Percentiles rank a stretch among this genome's conserved stretches.
Evolutionary conservation across 2,113 vertebrate genomes (phyloP).

Genomic region (Rhabdomys dilectus): DNA sequence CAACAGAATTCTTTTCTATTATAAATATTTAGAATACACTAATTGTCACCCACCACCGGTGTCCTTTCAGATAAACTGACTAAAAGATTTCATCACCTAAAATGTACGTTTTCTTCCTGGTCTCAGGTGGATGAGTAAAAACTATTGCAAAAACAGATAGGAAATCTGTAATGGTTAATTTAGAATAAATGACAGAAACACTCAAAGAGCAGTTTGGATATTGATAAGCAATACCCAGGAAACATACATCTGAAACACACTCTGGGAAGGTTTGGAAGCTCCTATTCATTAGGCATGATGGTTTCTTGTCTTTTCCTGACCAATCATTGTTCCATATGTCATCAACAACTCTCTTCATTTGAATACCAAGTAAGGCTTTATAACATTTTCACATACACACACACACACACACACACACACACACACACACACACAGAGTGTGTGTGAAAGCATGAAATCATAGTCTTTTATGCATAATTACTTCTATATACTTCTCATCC

Average conservation of each 20-base stretch:
- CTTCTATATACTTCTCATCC: not conserved
- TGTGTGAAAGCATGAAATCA: not conserved
- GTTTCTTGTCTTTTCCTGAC: not conserved
- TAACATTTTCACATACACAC: not conserved
- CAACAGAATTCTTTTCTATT: not conserved
- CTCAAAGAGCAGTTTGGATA: not conserved
- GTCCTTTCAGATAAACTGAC: not conserved
- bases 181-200: not conserved
- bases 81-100: conserved; percentile 13
- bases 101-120: not conserved
- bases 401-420: no score
- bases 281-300: accelerated
- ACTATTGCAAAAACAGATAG: not conserved
- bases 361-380: not conserved
- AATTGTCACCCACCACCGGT: not conserved
- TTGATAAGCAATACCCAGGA: no score
- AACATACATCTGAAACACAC: not conserved
- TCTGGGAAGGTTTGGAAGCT: not conserved
- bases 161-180: not conserved
- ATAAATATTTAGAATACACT: not conserved
- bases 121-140: not conserved
- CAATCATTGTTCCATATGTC: not conserved
- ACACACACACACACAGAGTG: no score
- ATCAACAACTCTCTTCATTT: not conserved
- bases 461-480: not conserved